phyloP scores from a whole-genome alignment of 2,888 invertebrate genomes.

The Ceratothoa steindachneri region DNA sequence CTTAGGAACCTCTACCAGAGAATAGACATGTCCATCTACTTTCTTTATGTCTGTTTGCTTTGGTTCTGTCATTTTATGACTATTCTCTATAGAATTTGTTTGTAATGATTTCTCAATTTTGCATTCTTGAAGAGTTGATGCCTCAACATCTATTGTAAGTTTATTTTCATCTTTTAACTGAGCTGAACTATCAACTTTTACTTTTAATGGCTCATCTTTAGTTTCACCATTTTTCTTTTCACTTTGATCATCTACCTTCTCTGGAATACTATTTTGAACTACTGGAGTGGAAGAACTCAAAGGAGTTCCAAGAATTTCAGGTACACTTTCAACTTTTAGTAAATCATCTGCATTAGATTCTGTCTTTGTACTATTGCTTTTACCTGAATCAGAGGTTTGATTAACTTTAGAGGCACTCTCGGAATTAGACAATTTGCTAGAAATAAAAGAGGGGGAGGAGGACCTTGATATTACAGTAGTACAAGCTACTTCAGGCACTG shows the following conservation, averaged over 20 bases:
- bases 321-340: neutral
- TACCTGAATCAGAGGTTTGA: conserved; percentile 10
- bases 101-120: neutral
- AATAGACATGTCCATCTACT: neutral
- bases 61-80: neutral
- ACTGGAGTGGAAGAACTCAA: neutral
- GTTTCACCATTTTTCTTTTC: neutral
- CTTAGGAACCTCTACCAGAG: too few relatives aligned
- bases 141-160: neutral
- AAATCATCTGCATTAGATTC: neutral
- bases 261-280: conserved; percentile 4
- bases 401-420: conserved; percentile 6
- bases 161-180: neutral
- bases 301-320: neutral
- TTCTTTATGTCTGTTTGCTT: neutral
- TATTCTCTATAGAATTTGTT: neutral
- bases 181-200: neutral
- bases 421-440: neutral
- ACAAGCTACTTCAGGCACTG: conserved; percentile 7
- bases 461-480: neutral
- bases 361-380: neutral
- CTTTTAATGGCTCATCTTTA: neutral
- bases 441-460: neutral
- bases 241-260: neutral
- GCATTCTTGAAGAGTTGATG: neutral